phyloP scores from a whole-genome alignment of 2,888 invertebrate genomes.

The Pseudococcus jackbeardsleyi region DNA sequence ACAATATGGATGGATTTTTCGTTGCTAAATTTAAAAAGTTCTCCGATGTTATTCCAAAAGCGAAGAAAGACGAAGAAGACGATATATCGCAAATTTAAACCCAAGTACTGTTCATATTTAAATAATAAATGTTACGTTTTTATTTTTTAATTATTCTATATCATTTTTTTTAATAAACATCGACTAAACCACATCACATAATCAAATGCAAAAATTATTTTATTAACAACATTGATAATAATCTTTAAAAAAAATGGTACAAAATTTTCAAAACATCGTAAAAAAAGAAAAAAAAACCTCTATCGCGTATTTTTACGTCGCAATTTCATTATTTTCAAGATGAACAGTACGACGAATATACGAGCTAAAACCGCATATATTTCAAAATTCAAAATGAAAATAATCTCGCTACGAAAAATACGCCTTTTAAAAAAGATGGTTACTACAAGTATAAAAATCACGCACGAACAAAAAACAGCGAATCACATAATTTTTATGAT shows the following conservation, averaged over 20 bases:
- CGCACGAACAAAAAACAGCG: slow-evolving; percentile 19
- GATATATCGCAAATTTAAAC: not conserved
- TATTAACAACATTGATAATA: not conserved
- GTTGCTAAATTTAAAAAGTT: slow-evolving; percentile 98
- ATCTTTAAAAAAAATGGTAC: not conserved
- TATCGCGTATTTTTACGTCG: not conserved
- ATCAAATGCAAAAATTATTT: not conserved
- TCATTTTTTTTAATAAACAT: not conserved
- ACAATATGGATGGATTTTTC: slow-evolving; percentile 99
- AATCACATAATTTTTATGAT: slow-evolving; percentile 3
- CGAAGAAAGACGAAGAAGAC: slow-evolving; percentile 2
- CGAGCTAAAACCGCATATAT: not conserved
- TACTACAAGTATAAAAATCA: slow-evolving; percentile 16
- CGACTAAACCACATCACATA: not conserved
- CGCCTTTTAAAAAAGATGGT: not conserved
- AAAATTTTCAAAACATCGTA: not conserved
- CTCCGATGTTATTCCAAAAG: slow-evolving; percentile 78
- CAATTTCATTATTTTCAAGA: not conserved
- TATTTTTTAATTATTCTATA: not conserved
- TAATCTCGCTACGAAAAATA: not conserved
- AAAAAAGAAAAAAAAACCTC: not conserved
- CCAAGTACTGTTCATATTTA: not conserved
- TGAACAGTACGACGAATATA: not conserved
- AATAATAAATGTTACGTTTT: slow-evolving; percentile 5
- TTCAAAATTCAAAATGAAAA: not conserved